Evolutionary conservation across 2,888 invertebrate genomes (phyloP).

Genomic region (Lissonota sp.): DNA sequence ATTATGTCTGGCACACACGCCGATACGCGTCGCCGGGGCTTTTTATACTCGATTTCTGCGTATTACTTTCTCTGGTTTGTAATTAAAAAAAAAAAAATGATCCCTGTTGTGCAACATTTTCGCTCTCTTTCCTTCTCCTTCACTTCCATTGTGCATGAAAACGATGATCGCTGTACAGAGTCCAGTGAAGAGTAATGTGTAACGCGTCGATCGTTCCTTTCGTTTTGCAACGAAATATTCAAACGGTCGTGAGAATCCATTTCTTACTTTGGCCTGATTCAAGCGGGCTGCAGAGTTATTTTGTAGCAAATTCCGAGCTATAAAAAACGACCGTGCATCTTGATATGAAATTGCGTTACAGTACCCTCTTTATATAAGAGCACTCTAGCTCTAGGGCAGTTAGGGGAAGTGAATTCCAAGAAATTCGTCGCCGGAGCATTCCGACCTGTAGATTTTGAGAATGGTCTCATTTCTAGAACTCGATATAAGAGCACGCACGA

Average conservation of each 20-base stretch:
- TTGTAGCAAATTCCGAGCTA: too few species aligned
- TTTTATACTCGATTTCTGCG: constrained; percentile 40
- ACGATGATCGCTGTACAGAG: constrained; percentile 15
- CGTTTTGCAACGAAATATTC: constrained; percentile 1
- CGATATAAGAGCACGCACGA: too few species aligned
- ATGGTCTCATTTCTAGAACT: too few species aligned
- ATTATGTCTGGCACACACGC: too few species aligned
- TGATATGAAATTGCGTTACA: too few species aligned
- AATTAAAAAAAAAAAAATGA: constrained; percentile 56
- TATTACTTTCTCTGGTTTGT: constrained; percentile 52
- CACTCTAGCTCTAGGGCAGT: too few species aligned
- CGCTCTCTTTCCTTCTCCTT: background rate
- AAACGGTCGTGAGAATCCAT: background rate
- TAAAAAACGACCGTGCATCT: too few species aligned
- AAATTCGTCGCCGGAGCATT: too few species aligned
- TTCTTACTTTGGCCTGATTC: background rate
- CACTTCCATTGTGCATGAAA: constrained; percentile 20
- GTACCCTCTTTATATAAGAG: too few species aligned
- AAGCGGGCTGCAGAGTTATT: background rate
- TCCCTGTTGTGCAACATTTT: constrained; percentile 50
- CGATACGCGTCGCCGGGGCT: constrained; percentile 8
- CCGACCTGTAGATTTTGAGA: too few species aligned
- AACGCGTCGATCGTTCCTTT: background rate
- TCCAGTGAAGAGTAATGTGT: too few species aligned
- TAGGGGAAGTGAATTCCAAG: too few species aligned